phyloP scores from a whole-genome alignment of 2,113 vertebrate genomes.

The Eclectus roratus region DNA sequence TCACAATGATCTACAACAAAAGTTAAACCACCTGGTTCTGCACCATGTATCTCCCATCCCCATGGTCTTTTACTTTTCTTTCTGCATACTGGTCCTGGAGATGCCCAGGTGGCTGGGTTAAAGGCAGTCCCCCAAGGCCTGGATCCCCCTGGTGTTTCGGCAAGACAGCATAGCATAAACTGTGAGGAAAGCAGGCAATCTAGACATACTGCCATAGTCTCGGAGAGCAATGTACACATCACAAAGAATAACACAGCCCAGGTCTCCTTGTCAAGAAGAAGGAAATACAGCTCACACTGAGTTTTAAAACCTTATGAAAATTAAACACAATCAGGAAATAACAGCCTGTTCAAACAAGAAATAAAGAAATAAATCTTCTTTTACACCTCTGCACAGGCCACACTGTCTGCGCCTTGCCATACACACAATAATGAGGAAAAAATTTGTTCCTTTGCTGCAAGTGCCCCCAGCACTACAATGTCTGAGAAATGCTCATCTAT shows the following conservation, averaged over 20 bases:
- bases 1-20: not conserved
- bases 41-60: rapidly evolving
- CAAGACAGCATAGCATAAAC: rapidly evolving
- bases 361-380: not conserved
- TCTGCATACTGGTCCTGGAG: rapidly evolving
- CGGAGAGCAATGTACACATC: not conserved
- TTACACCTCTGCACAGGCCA: not conserved
- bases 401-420: not conserved
- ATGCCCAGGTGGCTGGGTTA: not conserved
- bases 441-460: not conserved
- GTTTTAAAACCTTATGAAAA: not conserved
- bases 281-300: not conserved
- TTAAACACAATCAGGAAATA: not conserved
- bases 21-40: not conserved
- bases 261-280: not conserved
- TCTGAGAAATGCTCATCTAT: not conserved
- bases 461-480: not conserved
- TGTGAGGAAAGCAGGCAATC: rapidly evolving
- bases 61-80: rapidly evolving
- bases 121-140: rapidly evolving
- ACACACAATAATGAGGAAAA: not conserved
- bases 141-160: rapidly evolving
- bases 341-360: not conserved
- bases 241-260: not conserved
- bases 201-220: not conserved